phyloP scores from a whole-genome alignment of 2,113 vertebrate species.

The Nibea albiflora region DNA sequence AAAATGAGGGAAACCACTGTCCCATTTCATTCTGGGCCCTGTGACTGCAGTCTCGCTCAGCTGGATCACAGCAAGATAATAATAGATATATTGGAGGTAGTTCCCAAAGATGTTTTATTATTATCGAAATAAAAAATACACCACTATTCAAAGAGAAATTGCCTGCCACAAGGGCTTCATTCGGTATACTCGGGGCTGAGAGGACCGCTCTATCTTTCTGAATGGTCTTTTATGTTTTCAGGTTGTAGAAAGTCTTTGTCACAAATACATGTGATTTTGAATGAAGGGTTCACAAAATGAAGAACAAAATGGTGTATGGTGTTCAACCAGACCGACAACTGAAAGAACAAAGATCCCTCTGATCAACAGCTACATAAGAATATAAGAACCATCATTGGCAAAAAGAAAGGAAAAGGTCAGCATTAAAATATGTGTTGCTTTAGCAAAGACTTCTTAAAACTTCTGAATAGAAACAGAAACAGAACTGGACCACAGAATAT shows the following conservation, averaged over 20 bases:
- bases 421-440: not conserved
- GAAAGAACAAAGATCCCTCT: not conserved
- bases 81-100: not conserved
- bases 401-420: not conserved
- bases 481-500: too few relatives aligned
- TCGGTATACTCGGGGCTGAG: not conserved
- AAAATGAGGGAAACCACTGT: constrained; percentile 27
- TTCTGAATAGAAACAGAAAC: too few relatives aligned
- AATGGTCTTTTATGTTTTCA: too few relatives aligned
- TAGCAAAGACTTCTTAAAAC: too few relatives aligned
- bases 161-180: too few relatives aligned
- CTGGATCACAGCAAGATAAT: not conserved
- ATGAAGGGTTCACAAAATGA: not conserved
- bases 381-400: too few relatives aligned
- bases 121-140: not conserved
- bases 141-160: not conserved
- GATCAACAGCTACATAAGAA: too few relatives aligned
- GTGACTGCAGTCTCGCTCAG: not conserved
- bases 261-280: not conserved
- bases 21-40: constrained; percentile 10
- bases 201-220: too few relatives aligned
- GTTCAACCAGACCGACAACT: not conserved
- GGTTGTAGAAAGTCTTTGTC: too few relatives aligned
- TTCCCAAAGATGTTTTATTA: not conserved
- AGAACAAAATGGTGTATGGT: too few relatives aligned